phyloP scores from a whole-genome alignment of 53 echinoderm and acorn worm species.

The Arbacia lixula region DNA sequence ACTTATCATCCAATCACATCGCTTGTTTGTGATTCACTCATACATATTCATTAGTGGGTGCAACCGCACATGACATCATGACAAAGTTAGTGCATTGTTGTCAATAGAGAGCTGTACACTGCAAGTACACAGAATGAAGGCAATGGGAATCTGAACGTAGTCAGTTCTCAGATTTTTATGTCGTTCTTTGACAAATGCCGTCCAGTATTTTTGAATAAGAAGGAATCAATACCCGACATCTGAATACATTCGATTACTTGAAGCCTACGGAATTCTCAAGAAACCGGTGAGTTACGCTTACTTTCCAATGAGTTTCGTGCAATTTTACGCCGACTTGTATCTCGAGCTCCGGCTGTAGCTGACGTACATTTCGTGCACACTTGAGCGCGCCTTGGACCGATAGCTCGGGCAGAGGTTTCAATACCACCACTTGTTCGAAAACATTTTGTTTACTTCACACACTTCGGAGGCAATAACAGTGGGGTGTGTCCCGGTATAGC shows the following conservation, averaged over 20 bases:
- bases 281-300: constrained; percentile 4
- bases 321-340: constrained; percentile 14
- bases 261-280: constrained; percentile 29
- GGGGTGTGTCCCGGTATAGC: constrained; percentile 55
- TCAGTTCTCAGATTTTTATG: no score
- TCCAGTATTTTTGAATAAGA: no score
- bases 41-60: constrained; percentile 47
- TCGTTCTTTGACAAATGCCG: no score
- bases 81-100: constrained; percentile 16
- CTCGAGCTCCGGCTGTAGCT: not conserved
- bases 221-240: not conserved
- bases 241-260: not conserved
- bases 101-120: not conserved
- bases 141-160: no score
- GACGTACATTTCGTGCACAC: not conserved
- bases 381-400: not conserved
- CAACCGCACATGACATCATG: not conserved
- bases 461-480: constrained; percentile 23
- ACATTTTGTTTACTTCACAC: constrained; percentile 31
- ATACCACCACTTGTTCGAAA: constrained; percentile 44
- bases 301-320: not conserved
- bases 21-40: constrained; percentile 31
- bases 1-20: constrained; percentile 29
- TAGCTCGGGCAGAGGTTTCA: not conserved
- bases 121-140: no score